Evolutionary conservation across 2,888 invertebrate species (phyloP).

Genomic region (Dioctria rufipes): DNA sequence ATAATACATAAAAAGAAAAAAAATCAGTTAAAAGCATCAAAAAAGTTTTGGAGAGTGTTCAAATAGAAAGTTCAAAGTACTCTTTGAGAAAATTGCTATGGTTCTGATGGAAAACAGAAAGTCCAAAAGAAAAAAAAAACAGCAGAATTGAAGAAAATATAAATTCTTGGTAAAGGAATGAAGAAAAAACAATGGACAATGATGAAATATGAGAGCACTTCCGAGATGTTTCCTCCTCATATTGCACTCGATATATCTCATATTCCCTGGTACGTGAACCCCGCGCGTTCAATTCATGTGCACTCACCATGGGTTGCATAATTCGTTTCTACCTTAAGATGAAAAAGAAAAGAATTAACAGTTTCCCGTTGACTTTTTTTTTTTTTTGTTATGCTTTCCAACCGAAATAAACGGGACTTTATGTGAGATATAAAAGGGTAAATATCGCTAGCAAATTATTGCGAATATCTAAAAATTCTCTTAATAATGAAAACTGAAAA

Average conservation of each 20-base stretch:
- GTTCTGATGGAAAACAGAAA: too few species aligned
- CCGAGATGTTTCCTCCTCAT: slow-evolving; percentile 36
- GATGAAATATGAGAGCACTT: slow-evolving; percentile 19
- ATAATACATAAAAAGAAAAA: too few species aligned
- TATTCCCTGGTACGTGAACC: slow-evolving; percentile 16
- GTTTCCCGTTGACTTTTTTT: slow-evolving; percentile 26
- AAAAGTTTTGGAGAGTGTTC: too few species aligned
- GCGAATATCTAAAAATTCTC: slow-evolving; percentile 17
- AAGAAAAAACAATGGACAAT: background rate
- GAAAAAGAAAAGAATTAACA: slow-evolving; percentile 33
- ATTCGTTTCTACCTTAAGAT: slow-evolving; percentile 40
- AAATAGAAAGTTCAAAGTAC: too few species aligned
- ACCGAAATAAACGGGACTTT: slow-evolving; percentile 35
- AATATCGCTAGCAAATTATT: slow-evolving; percentile 25
- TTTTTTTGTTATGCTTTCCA: slow-evolving; percentile 42
- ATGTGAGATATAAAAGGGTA: background rate
- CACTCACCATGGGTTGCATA: slow-evolving; percentile 47
- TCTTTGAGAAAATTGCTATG: too few species aligned
- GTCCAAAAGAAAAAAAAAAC: too few species aligned
- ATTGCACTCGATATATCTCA: slow-evolving; percentile 39
- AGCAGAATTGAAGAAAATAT: too few species aligned
- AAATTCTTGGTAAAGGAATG: too few species aligned
- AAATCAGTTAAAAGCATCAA: too few species aligned
- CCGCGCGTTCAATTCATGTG: slow-evolving; percentile 4
- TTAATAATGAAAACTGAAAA: background rate